Evolutionary conservation across 2,888 invertebrate genomes (phyloP), one percentile per base, ranked within the genome.

Genomic region (Diarsia brunnea): DNA sequence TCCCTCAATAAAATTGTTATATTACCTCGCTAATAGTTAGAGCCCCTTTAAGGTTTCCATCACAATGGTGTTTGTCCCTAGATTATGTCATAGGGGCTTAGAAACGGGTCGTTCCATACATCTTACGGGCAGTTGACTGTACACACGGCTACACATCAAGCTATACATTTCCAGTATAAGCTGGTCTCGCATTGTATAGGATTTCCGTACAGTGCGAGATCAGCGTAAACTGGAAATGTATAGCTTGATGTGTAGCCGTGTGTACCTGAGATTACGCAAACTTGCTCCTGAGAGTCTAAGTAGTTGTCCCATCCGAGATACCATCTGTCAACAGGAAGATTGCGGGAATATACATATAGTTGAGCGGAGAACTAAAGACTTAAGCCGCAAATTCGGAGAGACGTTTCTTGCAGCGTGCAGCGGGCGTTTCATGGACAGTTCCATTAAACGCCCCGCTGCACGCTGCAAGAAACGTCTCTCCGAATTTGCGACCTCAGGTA

Each of bases 51-150:
- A 82, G 78, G 78, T 70, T 68, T 64, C 65, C 60, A 64, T 68
- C 78, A 63, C 63, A 82, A 19, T 21, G 38, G 31, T 80, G 71
- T 45, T 53, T 68, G 68, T 68, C 73, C 31, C 61, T 58, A 71
- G 82, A 84, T 73, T 79, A 79, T 79, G 71, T 55, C 47, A 60
- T 27, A 47, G 51, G 31, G 61, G 79, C 84, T 84, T 69, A 73
- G 58, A 61, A 49, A 70, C 49, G 65, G 67, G 27, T 51, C 73
- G 47, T 51, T 7, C 27, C 84, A 69, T 84, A 74, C 51, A 79
- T 79, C 74, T 84, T 67, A 53, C 55, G 71, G 80, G 58, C 69
- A 66, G 45, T 73, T 60, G 69, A 51, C 45, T 72, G 55, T n/a
- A n/a, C n/a, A n/a, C n/a, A n/a, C n/a, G n/a, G n/a, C n/a, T n/a